Conservation (phyloP, 1,140 invertebrate genomes). For the Lycorma delicatula region DNA sequence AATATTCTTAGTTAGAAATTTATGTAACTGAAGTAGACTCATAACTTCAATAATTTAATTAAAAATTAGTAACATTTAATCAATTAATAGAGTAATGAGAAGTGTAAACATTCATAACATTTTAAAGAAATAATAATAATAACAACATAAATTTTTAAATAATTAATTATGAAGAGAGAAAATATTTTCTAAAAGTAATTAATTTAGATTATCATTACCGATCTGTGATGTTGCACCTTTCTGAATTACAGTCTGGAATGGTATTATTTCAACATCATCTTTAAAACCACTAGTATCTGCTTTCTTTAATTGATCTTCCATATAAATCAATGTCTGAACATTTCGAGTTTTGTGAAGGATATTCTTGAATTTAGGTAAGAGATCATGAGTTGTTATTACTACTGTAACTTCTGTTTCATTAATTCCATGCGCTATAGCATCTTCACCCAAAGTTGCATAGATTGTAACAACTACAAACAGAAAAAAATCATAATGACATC, state of each 20-base stretch:
- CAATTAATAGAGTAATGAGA: too few relatives aligned
- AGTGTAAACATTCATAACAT: too few relatives aligned
- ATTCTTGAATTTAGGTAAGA: conserved; percentile 80
- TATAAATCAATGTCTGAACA: conserved; percentile 74
- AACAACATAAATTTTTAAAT: too few relatives aligned
- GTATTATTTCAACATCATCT: conserved; percentile 53
- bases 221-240: conserved; percentile 32
- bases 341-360: conserved; percentile 57
- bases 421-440: conserved; percentile 90
- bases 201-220: conserved; percentile 32
- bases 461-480: conserved; percentile 77
- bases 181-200: not conserved
- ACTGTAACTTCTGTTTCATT: conserved; percentile 92
- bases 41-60: too few relatives aligned
- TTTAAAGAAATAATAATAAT: too few relatives aligned
- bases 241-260: conserved; percentile 49
- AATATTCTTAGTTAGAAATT: too few relatives aligned
- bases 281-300: conserved; percentile 59
- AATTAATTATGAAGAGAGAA: too few relatives aligned
- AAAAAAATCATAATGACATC: not conserved
- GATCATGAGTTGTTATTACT: conserved; percentile 81
- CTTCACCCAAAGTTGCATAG: conserved; percentile 93
- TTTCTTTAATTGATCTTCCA: conserved; percentile 73
- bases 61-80: too few relatives aligned
- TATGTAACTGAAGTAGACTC: too few relatives aligned